Percentiles rank a stretch among this genome's conserved stretches.
phyloP scores from a whole-genome alignment of 2,113 vertebrate genomes.

The Peucedramus taeniatus region DNA sequence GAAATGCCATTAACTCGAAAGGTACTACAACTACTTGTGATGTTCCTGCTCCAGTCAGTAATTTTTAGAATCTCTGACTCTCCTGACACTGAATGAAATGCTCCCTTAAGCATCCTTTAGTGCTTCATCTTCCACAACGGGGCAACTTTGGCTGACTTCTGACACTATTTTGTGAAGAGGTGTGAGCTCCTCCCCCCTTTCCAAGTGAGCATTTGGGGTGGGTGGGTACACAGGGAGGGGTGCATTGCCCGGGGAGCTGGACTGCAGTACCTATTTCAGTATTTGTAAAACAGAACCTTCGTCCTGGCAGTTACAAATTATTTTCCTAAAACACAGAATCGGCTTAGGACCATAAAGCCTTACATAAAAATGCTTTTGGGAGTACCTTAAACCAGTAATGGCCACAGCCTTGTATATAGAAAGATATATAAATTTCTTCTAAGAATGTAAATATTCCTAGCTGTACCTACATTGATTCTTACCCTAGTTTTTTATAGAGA shows the following conservation, averaged over 20 bases:
- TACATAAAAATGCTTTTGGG: background rate
- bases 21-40: background rate
- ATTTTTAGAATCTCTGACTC: background rate
- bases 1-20: background rate
- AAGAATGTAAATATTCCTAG: slow-evolving; percentile 9
- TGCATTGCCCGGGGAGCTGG: rapidly evolving
- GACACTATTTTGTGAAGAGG: background rate
- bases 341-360: background rate
- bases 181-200: background rate
- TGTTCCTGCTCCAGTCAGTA: rapidly evolving
- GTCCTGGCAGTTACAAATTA: background rate
- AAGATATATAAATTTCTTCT: background rate
- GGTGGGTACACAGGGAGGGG: background rate
- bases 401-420: background rate
- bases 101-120: background rate
- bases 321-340: background rate
- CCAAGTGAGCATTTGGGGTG: background rate
- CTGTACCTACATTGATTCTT: background rate
- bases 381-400: background rate
- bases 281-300: background rate
- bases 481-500: background rate
- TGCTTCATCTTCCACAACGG: background rate
- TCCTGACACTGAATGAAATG: background rate
- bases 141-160: background rate
- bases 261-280: background rate